Percentiles rank a stretch among this genome's conserved stretches.
phyloP scores from a whole-genome alignment of 2,113 vertebrate species.

The Gymnogyps californianus region DNA sequence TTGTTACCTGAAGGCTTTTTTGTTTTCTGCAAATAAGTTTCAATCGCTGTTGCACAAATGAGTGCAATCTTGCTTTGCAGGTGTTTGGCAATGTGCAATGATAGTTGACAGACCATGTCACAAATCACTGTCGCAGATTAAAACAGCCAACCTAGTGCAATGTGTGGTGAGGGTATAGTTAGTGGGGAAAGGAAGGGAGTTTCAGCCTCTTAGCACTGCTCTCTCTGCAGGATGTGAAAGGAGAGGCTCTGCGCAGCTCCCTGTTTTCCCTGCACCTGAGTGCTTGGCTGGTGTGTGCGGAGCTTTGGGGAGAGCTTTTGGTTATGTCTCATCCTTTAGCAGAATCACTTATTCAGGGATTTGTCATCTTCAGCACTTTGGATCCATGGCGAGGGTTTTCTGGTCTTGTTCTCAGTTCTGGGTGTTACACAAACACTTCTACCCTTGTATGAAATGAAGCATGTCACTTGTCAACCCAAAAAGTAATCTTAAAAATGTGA shows the following conservation, averaged over 20 bases:
- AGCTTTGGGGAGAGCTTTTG: background rate
- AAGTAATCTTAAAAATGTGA: background rate
- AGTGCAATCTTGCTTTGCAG: background rate
- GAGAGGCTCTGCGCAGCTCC: background rate
- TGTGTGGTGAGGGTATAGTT: background rate
- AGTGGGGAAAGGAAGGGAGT: background rate
- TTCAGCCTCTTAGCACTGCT: fast-evolving
- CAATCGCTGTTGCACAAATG: background rate
- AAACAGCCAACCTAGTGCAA: background rate
- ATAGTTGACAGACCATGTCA: background rate
- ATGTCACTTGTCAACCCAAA: background rate
- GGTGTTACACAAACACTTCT: fast-evolving
- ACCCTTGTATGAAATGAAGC: background rate
- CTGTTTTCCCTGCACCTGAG: fast-evolving
- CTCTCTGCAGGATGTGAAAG: background rate
- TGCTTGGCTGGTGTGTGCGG: background rate
- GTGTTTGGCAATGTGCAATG: background rate
- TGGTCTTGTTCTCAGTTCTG: background rate
- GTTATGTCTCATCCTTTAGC: background rate
- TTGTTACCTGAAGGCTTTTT: background rate
- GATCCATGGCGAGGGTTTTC: background rate
- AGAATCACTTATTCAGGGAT: background rate
- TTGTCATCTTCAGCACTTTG: background rate
- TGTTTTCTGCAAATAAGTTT: background rate
- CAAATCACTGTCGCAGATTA: background rate